A percentile compares a stretch with the other conserved stretches of the same genome.
Evolutionary conservation across 2,797 vertebrate genomes (phyloP).

Genomic region (Danio choprae): DNA sequence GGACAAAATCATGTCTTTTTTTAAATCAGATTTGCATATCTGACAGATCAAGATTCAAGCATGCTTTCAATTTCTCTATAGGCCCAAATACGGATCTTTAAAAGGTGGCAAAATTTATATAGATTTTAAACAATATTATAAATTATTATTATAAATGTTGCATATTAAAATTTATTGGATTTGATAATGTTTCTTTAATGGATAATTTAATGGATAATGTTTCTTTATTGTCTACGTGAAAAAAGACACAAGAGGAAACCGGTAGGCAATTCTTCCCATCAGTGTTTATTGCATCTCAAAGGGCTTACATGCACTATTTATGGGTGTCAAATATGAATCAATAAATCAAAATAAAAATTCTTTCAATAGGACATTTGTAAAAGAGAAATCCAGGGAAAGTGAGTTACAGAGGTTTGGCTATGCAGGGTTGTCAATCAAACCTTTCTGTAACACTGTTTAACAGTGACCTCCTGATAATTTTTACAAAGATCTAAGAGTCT

Average conservation of each 20-base stretch:
- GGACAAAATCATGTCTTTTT: conserved; percentile 51
- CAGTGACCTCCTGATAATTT: conserved; percentile 82
- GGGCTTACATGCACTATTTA: conserved; percentile 95
- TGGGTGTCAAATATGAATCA: conserved; percentile 83
- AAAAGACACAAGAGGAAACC: conserved; percentile 8
- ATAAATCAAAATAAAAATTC: conserved; percentile 81
- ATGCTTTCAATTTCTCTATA: not conserved
- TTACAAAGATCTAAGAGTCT: conserved; percentile 61
- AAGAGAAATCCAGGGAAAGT: conserved; percentile 81
- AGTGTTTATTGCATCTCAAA: conserved; percentile 99
- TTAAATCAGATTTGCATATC: not conserved
- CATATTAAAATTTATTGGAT: no score
- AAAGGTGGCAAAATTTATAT: no score
- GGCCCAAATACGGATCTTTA: no score
- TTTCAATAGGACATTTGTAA: conserved; percentile 76
- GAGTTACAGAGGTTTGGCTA: conserved; percentile 70
- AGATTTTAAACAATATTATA: no score
- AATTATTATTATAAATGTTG: no score
- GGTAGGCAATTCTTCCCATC: conserved; percentile 80
- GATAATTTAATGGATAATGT: no score
- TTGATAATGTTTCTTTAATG: no score
- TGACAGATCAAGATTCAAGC: not conserved
- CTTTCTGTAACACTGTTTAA: conserved; percentile 85
- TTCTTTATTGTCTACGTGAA: not conserved
- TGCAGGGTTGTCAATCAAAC: conserved; percentile 77